Base-by-base conservation (phyloP, 2,888 invertebrate genomes). In the Laspeyria flexula region DNA sequence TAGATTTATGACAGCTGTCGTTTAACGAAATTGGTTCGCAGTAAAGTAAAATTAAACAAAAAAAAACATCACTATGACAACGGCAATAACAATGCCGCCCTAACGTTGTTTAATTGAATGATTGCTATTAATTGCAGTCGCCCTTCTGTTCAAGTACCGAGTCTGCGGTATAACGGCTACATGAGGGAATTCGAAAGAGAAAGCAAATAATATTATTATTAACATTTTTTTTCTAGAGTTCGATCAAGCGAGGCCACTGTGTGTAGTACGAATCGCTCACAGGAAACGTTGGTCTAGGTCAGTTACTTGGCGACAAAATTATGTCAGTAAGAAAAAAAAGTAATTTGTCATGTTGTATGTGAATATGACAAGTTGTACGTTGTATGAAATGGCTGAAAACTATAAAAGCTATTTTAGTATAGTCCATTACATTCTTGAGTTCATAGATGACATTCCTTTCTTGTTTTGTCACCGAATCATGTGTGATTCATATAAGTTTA, bases 111-210 rank as follows among this genome's bases (percentile, higher is more conserved):
- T 85, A 85, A 88, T 86, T 85, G 84, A 83, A 86, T 85, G 81
- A 88, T 86, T 87, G 79, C 58, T 64, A 73, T 73, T 86, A 86
- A 86, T 88, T 85, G 77, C 55, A 55, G 66, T 49, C 35, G 79
- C 60, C 77, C 75, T 81, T 83, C 79, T 65, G 70, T 75, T 58
- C 66, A 76, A 78, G 58, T 70, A 57, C 77, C 55, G 71, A 76
- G 77, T 78, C 75, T 81, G 82, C 73, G 83, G 85, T 85, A 75
- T 75, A 77, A 82, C 87, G 71, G 80, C 55, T 64, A 68, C 77
- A 71, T 64, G 23, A 25, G 42, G 45, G 43, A 51, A 61, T 62
- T 54, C 51, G 21, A 55, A 66, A 60, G 39, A 40, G 44, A 60
- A 67, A 62, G 59, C 49, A n/a, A 39, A 43, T 61, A 43, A 33